Evolutionary conservation across 2,113 vertebrate species (phyloP).

Genomic region (Hemiscyllium ocellatum): DNA sequence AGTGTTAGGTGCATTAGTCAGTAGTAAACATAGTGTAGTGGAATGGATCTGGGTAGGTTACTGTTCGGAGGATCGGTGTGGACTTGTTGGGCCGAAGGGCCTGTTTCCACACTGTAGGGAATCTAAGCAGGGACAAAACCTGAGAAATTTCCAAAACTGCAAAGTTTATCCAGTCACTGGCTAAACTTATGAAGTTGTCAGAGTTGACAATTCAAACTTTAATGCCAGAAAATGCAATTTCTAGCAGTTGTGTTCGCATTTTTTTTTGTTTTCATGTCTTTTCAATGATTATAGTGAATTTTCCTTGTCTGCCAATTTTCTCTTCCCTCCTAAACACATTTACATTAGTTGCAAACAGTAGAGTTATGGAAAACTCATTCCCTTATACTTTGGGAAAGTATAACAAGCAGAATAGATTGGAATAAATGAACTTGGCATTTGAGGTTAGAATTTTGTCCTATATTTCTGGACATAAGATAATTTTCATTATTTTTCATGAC

Average conservation of each 20-base stretch:
- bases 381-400: not conserved
- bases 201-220: not conserved
- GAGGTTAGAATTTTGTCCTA: not conserved
- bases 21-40: too few relatives aligned
- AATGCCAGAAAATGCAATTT: not conserved
- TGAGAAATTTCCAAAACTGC: not conserved
- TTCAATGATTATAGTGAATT: not conserved
- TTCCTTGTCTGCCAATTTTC: not conserved
- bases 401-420: not conserved
- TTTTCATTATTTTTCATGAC: not conserved
- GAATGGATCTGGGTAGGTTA: too few relatives aligned
- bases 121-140: not conserved
- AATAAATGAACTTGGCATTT: slow-evolving; percentile 9
- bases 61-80: too few relatives aligned
- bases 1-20: too few relatives aligned
- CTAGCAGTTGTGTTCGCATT: not conserved
- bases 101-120: too few relatives aligned
- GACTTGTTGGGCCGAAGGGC: too few relatives aligned
- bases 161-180: not conserved
- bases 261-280: not conserved
- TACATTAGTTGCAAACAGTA: not conserved
- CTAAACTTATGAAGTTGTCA: not conserved
- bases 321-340: not conserved
- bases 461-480: not conserved
- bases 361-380: not conserved